Evolutionary conservation across 2,888 invertebrate species (phyloP).

Genomic region (Watsonalla binaria): DNA sequence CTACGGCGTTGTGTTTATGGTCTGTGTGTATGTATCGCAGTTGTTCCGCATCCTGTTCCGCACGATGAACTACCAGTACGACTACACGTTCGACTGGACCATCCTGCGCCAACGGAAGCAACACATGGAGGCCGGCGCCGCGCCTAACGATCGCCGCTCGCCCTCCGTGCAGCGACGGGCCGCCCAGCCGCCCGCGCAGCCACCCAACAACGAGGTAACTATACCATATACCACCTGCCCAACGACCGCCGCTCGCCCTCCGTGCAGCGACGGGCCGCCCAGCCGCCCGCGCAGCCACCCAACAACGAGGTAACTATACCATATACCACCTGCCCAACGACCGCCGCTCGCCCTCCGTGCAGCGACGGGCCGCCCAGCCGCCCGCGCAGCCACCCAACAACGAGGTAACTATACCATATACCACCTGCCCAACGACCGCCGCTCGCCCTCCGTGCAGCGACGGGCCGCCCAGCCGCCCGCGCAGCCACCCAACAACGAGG

Average conservation of each 20-base stretch:
- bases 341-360: slow-evolving; percentile 67
- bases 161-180: slow-evolving; percentile 68
- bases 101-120: slow-evolving; percentile 95
- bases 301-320: slow-evolving; percentile 53
- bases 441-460: slow-evolving; percentile 68
- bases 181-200: slow-evolving; percentile 58
- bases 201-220: slow-evolving; percentile 63
- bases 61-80: slow-evolving; percentile 99
- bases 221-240: slow-evolving; percentile 14
- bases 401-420: slow-evolving; percentile 37
- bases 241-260: slow-evolving; percentile 67
- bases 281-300: slow-evolving; percentile 61
- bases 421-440: slow-evolving; percentile 48
- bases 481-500: slow-evolving; percentile 69
- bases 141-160: slow-evolving; percentile 63
- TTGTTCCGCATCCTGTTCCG: slow-evolving; percentile 99
- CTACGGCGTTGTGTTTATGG: not conserved
- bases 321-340: slow-evolving; percentile 34
- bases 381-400: slow-evolving; percentile 65
- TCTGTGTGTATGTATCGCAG: slow-evolving; percentile 25
- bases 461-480: slow-evolving; percentile 60
- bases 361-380: slow-evolving; percentile 63
- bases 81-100: slow-evolving; percentile 99
- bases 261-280: slow-evolving; percentile 64
- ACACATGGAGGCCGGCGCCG: slow-evolving; percentile 61